Conservation (phyloP, 2,888 invertebrate species). For the Cosmia trapezina region DNA sequence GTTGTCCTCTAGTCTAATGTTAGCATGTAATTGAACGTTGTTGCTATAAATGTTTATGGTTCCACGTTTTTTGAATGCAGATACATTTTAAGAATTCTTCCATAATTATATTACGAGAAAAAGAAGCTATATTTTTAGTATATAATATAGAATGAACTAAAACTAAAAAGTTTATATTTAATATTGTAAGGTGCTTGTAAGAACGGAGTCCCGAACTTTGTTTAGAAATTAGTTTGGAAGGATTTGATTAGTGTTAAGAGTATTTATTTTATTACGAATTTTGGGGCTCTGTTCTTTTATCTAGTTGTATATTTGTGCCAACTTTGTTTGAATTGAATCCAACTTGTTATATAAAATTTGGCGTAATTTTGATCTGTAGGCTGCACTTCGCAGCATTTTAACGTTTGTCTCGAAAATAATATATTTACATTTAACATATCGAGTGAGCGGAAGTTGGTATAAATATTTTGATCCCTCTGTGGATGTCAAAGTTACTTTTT, state of each 20-base stretch:
- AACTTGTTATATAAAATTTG: constrained; percentile 51
- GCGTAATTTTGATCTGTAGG: constrained; percentile 44
- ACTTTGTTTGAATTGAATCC: constrained; percentile 71
- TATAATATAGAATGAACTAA: constrained; percentile 75
- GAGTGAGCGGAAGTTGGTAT: constrained; percentile 79
- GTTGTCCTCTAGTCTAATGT: constrained; percentile 88
- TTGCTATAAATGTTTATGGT: constrained; percentile 69
- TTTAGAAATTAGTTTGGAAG: constrained; percentile 80
- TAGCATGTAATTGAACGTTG: constrained; percentile 76
- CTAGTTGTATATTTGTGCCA: constrained; percentile 85
- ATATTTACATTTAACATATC: constrained; percentile 78
- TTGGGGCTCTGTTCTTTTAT: constrained; percentile 78
- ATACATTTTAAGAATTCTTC: constrained; percentile 84
- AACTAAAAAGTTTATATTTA: constrained; percentile 72
- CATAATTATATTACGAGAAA: constrained; percentile 77
- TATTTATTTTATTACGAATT: constrained; percentile 81
- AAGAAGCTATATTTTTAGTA: constrained; percentile 86
- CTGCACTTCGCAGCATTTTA: constrained; percentile 30
- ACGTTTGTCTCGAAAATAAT: constrained; percentile 45
- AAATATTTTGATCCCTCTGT: constrained; percentile 71
- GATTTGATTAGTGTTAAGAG: constrained; percentile 85
- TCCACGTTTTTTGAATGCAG: constrained; percentile 75
- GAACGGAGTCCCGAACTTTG: constrained; percentile 78
- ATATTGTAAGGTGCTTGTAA: constrained; percentile 84
- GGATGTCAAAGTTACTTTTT: constrained; percentile 83